These are phyloP conservation scores for Ariolimax columbianus DNA, from an alignment of 2,888 invertebrate species.

Conservation along the genomic window DNA sequence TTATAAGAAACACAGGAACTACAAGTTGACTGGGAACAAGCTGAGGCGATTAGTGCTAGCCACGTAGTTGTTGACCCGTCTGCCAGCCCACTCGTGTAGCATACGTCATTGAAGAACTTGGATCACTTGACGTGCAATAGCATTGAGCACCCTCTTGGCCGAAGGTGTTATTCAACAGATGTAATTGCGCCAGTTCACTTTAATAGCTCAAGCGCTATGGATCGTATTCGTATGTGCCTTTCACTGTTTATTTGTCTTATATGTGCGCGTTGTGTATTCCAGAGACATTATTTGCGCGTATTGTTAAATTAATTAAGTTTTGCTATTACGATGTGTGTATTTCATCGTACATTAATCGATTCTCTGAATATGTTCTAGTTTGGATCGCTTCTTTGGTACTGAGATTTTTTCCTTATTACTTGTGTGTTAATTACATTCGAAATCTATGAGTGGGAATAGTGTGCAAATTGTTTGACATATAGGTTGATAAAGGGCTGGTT, in stretches of 20 bases:
- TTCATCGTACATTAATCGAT: too few species aligned
- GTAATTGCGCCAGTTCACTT: background rate
- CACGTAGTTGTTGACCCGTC: background rate
- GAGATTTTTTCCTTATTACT: too few species aligned
- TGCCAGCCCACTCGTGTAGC: conserved; percentile 5
- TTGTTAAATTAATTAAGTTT: too few species aligned
- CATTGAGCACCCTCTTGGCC: background rate
- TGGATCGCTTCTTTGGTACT: too few species aligned
- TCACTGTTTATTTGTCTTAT: background rate
- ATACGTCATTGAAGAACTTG: conserved; percentile 23
- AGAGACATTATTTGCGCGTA: too few species aligned
- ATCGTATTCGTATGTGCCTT: background rate
- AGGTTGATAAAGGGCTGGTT: too few species aligned
- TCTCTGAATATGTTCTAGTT: too few species aligned
- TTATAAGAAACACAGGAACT: background rate
- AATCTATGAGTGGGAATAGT: too few species aligned
- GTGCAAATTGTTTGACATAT: too few species aligned
- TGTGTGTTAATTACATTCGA: too few species aligned
- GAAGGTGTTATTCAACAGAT: conserved; percentile 5
- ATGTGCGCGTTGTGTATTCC: background rate
- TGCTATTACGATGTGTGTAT: too few species aligned
- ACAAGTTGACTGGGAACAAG: background rate
- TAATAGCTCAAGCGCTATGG: background rate
- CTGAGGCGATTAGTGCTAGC: background rate
- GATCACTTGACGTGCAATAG: background rate